Evolutionary conservation across 2,113 vertebrate species (phyloP).

Genomic region (Cricetomys ansorgei): DNA sequence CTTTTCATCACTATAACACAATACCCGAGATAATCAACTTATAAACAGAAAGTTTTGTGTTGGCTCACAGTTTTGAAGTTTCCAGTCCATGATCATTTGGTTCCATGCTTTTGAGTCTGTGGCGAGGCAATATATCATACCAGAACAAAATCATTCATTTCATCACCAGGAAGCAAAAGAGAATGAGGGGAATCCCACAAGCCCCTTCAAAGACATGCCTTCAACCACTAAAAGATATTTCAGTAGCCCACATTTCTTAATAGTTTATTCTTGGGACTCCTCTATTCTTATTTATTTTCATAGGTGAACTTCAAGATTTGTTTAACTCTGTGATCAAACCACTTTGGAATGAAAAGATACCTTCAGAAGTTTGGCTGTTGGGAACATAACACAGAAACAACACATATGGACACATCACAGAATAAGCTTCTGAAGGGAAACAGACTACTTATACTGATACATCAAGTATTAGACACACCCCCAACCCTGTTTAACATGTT

Average conservation of each 20-base stretch:
- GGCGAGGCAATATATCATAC: neutral
- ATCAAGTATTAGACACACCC: neutral
- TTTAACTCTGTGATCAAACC: neutral
- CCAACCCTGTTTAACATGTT: conserved; percentile 95
- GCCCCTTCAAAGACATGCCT: neutral
- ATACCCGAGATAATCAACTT: neutral
- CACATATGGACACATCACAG: neutral
- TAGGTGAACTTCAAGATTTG: neutral
- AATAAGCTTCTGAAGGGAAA: neutral
- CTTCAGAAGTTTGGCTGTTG: neutral
- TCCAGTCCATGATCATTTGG: neutral
- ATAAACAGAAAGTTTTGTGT: neutral
- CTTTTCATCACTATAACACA: neutral
- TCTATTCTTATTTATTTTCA: neutral
- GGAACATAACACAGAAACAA: neutral
- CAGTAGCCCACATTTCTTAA: neutral
- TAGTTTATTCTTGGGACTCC: neutral
- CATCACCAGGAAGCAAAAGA: neutral
- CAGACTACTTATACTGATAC: neutral
- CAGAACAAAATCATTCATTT: neutral
- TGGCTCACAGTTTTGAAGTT: neutral
- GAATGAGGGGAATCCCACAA: neutral
- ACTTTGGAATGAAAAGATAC: neutral
- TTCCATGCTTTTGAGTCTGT: neutral
- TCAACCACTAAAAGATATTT: neutral